Conservation (phyloP, 2,113 vertebrate genomes). For the Pampusana beccarii region DNA sequence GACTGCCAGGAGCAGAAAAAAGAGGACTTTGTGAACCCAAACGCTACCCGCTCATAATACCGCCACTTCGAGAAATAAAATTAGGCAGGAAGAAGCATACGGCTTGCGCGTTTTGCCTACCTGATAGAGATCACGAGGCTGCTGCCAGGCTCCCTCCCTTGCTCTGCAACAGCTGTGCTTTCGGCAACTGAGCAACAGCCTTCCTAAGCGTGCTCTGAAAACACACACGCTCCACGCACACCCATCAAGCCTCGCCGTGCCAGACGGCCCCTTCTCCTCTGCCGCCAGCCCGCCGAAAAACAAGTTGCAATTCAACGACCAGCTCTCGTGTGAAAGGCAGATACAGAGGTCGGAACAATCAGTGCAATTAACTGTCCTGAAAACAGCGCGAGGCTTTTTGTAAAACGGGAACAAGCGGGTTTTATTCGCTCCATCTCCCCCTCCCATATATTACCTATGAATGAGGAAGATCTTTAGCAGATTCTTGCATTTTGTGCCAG, state of each 20-base stretch:
- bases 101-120: conserved; percentile 38
- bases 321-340: conserved; percentile 7
- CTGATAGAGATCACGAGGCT: conserved; percentile 19
- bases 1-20: not conserved
- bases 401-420: not conserved
- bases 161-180: conserved; percentile 41
- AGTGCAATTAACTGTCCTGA: not conserved
- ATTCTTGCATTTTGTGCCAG: not conserved
- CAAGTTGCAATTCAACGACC: conserved; percentile 33
- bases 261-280: conserved; percentile 61
- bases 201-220: conserved; percentile 47
- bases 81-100: not conserved
- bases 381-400: not conserved
- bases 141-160: not conserved
- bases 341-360: not conserved
- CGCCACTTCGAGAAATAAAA: not conserved
- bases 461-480: not conserved
- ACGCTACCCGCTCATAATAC: not conserved
- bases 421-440: not conserved
- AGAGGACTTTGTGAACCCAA: not conserved
- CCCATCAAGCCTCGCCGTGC: conserved; percentile 37
- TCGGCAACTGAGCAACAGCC: conserved; percentile 37
- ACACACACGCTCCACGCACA: not conserved
- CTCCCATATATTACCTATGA: not conserved
- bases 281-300: not conserved